A percentile compares a stretch with the other conserved stretches of the same genome.
These are phyloP conservation scores for Acanthisitta chloris DNA, from an alignment of 2,113 vertebrate genomes.

Conservation along the genomic window DNA sequence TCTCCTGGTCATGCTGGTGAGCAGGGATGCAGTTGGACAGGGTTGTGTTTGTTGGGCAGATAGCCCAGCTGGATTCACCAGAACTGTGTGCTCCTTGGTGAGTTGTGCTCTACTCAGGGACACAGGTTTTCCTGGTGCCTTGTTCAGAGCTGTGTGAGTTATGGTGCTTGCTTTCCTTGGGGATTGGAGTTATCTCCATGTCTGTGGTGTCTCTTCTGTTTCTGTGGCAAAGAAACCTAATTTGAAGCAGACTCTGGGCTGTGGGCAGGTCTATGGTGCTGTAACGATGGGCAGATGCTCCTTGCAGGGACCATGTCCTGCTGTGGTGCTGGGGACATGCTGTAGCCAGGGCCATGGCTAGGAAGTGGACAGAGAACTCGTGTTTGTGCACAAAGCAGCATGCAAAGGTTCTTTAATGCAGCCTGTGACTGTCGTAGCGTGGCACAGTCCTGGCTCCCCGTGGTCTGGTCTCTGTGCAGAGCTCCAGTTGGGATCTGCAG, in stretches of 20 bases:
- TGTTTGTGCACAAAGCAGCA: not conserved
- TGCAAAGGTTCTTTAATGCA: not conserved
- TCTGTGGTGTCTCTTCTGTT: not conserved
- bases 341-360: not conserved
- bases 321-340: not conserved
- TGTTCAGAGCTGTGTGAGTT: not conserved
- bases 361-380: rapidly evolving
- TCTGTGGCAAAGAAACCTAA: not conserved
- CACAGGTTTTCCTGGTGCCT: rapidly evolving
- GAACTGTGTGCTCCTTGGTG: rapidly evolving
- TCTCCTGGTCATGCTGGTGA: rapidly evolving
- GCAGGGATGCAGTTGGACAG: not conserved
- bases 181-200: not conserved
- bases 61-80: rapidly evolving
- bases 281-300: not conserved
- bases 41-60: rapidly evolving
- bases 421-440: rapidly evolving
- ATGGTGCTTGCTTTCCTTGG: rapidly evolving
- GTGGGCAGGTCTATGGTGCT: not conserved
- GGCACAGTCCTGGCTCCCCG: not conserved
- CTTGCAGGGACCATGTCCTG: not conserved
- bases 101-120: not conserved
- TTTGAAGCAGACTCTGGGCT: not conserved
- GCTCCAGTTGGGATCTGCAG: not conserved
- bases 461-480: not conserved